Conservation (phyloP, 2,888 invertebrate species). For the Phyllotreta striolata region DNA sequence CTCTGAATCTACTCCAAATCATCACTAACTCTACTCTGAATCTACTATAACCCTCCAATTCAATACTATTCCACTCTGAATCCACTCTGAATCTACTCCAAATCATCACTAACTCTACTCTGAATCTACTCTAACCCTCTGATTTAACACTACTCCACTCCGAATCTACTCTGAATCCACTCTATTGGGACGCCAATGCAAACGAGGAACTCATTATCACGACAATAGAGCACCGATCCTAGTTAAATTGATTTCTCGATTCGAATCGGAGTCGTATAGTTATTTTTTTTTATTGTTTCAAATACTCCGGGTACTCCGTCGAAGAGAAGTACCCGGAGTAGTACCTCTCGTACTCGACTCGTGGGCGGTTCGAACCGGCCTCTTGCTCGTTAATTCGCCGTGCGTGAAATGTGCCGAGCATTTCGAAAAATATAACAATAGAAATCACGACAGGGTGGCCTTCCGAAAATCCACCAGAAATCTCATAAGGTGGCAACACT, state of each 20-base stretch:
- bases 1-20: too few species aligned
- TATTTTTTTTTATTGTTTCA: slow-evolving; percentile 12
- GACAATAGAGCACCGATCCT: slow-evolving; percentile 45
- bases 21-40: too few species aligned
- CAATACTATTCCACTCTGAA: too few species aligned
- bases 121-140: too few species aligned
- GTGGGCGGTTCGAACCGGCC: slow-evolving; percentile 48
- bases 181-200: slow-evolving; percentile 15
- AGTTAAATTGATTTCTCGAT: slow-evolving; percentile 44
- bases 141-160: too few species aligned
- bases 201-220: slow-evolving; percentile 42
- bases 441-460: neutral
- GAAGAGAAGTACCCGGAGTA: slow-evolving; percentile 31
- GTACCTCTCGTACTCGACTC: slow-evolving; percentile 45
- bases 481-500: neutral
- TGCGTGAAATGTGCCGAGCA: slow-evolving; percentile 15
- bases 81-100: too few species aligned
- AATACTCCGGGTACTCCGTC: neutral
- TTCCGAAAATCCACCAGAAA: too few species aligned
- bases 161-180: neutral
- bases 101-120: too few species aligned
- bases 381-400: slow-evolving; percentile 18
- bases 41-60: too few species aligned
- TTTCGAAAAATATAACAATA: slow-evolving; percentile 1
- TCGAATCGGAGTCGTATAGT: slow-evolving; percentile 38